phyloP scores from a whole-genome alignment of 2,888 invertebrate species.

The Dicycla oo region DNA sequence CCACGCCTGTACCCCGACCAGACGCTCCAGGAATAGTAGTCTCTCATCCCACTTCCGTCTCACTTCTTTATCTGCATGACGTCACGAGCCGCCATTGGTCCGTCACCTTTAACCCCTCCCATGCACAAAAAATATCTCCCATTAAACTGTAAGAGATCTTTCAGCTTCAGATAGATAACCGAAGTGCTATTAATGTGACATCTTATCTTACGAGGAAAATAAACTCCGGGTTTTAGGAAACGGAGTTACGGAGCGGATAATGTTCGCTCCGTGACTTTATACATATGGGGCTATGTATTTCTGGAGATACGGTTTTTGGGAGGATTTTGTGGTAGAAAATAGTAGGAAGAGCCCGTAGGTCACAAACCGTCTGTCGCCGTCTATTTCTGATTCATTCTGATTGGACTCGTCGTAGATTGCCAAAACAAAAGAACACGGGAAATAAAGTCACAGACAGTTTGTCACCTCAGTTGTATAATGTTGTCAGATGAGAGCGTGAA shows the following conservation, averaged over 20 bases:
- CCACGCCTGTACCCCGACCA: slow-evolving; percentile 70
- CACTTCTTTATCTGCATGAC: slow-evolving; percentile 72
- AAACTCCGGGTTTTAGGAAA: slow-evolving; percentile 55
- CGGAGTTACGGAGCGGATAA: slow-evolving; percentile 38
- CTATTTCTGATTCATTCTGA: slow-evolving; percentile 36
- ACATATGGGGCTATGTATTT: slow-evolving; percentile 48
- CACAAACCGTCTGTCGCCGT: not conserved
- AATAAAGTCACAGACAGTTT: slow-evolving; percentile 27
- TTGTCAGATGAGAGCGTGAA: not conserved
- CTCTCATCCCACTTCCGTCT: slow-evolving; percentile 78
- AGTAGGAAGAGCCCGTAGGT: not conserved
- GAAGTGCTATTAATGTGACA: slow-evolving; percentile 72
- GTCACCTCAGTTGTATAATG: slow-evolving; percentile 16
- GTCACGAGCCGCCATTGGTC: slow-evolving; percentile 82
- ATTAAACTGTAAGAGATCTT: slow-evolving; percentile 87
- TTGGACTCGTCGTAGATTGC: not conserved
- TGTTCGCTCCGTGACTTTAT: slow-evolving; percentile 58
- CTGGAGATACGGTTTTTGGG: slow-evolving; percentile 28
- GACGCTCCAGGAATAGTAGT: slow-evolving; percentile 83
- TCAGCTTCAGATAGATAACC: slow-evolving; percentile 80
- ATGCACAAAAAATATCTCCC: slow-evolving; percentile 87
- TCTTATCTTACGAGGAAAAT: slow-evolving; percentile 77
- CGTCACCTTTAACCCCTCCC: slow-evolving; percentile 88
- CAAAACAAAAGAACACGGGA: slow-evolving; percentile 23
- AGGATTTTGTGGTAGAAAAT: slow-evolving; percentile 4